Base-by-base conservation (phyloP, 2,113 vertebrate species). In the Crotophaga sulcirostris region DNA sequence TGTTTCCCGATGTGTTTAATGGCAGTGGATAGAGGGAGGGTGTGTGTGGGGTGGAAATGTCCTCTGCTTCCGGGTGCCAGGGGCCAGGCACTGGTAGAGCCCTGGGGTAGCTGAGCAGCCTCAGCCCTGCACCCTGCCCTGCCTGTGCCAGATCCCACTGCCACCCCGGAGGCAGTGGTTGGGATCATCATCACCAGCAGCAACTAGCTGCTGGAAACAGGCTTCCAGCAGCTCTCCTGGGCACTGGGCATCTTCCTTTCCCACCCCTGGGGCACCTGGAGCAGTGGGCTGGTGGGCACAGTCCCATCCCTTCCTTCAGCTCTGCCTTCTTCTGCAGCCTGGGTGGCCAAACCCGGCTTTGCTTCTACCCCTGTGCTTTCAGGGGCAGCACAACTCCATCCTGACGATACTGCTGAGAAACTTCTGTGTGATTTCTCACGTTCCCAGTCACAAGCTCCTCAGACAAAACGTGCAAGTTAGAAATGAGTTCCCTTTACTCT, bases 111-210 rank as follows among this genome's bases (percentile, higher is more conserved):
- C 34, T 0, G 1, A 81, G 45, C 58, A 62, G 40, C 45, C 45
- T 59, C 24, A 45, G 68, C 55, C 49, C 52, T 64, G 58, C 16
- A 25, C 12, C 20, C 44, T 82, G 36, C 23, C 7, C 31, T 47
- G 38, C 33, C 59, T 36, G 6, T 5, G 3, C 67, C 52, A 73
- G 52, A 54, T 59, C 59, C 59, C 0, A 13, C 59, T 67, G 67
- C 52, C 0, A 0, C 59, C 29, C 40, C 1, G 5, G 15, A 45
- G 38, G 21, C 3, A 0, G 2, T n/a, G 38, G 16, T 3, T 63
- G 47, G 42, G 34, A 34, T 76, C 45, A 77, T 31, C 26, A 17
- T 34, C 64, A 13, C 51, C 26, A 8, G 44, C 33, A 23, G 31
- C 67, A 55, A 47, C 2, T 16, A 62, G 4, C 29, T 52, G 19